Base-by-base conservation (phyloP, 2,888 invertebrate genomes). In the Holacanthella duospinosa region DNA sequence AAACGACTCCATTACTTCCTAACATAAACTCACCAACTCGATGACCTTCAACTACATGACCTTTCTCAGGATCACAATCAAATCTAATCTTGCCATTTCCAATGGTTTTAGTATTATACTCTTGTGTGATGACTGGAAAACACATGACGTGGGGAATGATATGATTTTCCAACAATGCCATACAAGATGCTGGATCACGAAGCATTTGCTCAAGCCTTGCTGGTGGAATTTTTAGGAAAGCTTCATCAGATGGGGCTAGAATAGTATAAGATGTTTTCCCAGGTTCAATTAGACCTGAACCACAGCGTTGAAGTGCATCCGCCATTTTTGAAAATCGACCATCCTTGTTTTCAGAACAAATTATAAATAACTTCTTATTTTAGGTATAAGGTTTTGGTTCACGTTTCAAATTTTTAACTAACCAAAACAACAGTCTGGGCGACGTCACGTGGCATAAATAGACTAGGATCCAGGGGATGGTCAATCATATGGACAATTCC, bases 191-290 rank as follows among this genome's bases (percentile, higher is more conserved):
- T 21, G 74, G 74, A 64, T 81, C 79, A 19, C 75, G 74, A 25
- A 78, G 73, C 59, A 80, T 78, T 59, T 77, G 76, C 54, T 78
- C 75, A 43, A 79, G 73, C 29, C 78, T 72, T 1, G 75, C 73
- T 16, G 75, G 75, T 1, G 79, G 77, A n/a, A 79, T 75, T 66
- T 77, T 76, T 64, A 77, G 75, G 74, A 81, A 79, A 4, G 79
- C 80, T 61, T 76, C 77, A 70, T 81, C 79, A 1, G 77, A 79
- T 0, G 81, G 81, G 1, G 79, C 80, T 58, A 80, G 73, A 19
- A 80, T 68, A 0, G 80, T 80, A 71, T 75, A 77, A 19, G 79
- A 75, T 29, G 75, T n/a, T n/a, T n/a, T n/a, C n/a, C n/a, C n/a
- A n/a, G n/a, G n/a, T n/a, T n/a, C n/a, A n/a, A n/a, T n/a, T n/a